Percentiles rank a stretch among this genome's conserved stretches.
phyloP scores from a whole-genome alignment of 2,113 vertebrate species.

The Polyodon spathula region DNA sequence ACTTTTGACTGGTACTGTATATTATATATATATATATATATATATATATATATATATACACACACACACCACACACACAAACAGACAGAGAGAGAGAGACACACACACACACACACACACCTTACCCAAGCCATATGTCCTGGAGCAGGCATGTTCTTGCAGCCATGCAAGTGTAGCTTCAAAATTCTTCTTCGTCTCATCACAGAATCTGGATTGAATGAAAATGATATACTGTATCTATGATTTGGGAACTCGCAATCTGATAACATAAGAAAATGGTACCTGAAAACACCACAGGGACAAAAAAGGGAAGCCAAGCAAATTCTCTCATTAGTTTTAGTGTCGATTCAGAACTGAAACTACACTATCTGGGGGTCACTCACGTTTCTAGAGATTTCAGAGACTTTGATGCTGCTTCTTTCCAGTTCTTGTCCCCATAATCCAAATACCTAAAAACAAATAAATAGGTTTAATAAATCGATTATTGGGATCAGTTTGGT shows the following conservation, averaged over 20 bases:
- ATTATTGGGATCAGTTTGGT: not conserved
- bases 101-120: not conserved
- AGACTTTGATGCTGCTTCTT: slow-evolving; percentile 63
- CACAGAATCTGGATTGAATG: slow-evolving; percentile 68
- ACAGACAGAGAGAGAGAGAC: too few relatives aligned
- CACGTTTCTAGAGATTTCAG: slow-evolving; percentile 83
- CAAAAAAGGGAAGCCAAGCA: not conserved
- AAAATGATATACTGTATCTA: not conserved
- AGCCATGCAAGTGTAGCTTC: slow-evolving; percentile 86
- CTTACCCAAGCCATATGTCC: slow-evolving; percentile 87
- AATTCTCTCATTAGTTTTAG: too few relatives aligned
- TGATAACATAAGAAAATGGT: too few relatives aligned
- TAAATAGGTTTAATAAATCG: too few relatives aligned
- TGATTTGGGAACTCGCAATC: too few relatives aligned
- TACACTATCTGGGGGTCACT: too few relatives aligned
- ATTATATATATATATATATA: too few relatives aligned
- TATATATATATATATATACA: too few relatives aligned
- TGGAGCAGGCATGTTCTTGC: slow-evolving; percentile 88
- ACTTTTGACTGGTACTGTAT: too few relatives aligned
- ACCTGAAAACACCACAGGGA: not conserved
- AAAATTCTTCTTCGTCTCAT: slow-evolving; percentile 93
- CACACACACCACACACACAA: not conserved
- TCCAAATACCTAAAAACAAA: slow-evolving; percentile 80
- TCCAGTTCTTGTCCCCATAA: slow-evolving; percentile 86
- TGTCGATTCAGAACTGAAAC: too few relatives aligned